Evolutionary conservation across 2,888 invertebrate genomes (phyloP), one percentile per base, ranked within the genome.

Genomic region (Xanthia icteritia): DNA sequence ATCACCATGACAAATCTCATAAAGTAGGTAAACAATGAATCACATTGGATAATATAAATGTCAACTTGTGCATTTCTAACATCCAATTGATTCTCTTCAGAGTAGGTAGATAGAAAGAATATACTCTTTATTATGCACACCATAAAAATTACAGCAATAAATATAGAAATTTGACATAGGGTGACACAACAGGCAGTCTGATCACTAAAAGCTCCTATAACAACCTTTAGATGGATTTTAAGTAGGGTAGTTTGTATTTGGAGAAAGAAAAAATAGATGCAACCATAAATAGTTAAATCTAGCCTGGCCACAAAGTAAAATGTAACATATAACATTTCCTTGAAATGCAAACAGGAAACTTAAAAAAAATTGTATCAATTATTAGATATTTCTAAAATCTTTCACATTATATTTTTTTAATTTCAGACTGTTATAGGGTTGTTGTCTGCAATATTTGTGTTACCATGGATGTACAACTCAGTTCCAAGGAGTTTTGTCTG

Each of bases 391-490:
- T n/a, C n/a, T 31, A 67, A 65, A 45, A 48, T n/a, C 9, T 15
- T 36, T 73, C 0, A 39, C 2, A 0, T 31, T 36, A 20, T 39
- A 58, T 51, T 72, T 64, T 82, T 74, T n/a, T 70, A 20, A 65
- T 95, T 95, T 60, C 94, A 97, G 97, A 93, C 95, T 83, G 92
- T 96, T 8, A 93, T 96, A 85, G 94, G 94, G 1, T 89, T 96
- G 77, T 88, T 96, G 72, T 94, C 95, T 36, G 92, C 94, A 65
- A 94, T 96, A 90, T 96, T 95, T 91, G 93, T 97, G 39, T 86
- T 97, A 42, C 97, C 98, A 85, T 93, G 98, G 90, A 89, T 98
- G 74, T 98, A 98, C 94, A 97, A 97, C 91, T 98, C 98, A 74
- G 98, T 98, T 36, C 98, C 98, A 9, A 96, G 97, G 79, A 95